phyloP scores from a whole-genome alignment of 2,888 invertebrate genomes.

The Acleris literana region DNA sequence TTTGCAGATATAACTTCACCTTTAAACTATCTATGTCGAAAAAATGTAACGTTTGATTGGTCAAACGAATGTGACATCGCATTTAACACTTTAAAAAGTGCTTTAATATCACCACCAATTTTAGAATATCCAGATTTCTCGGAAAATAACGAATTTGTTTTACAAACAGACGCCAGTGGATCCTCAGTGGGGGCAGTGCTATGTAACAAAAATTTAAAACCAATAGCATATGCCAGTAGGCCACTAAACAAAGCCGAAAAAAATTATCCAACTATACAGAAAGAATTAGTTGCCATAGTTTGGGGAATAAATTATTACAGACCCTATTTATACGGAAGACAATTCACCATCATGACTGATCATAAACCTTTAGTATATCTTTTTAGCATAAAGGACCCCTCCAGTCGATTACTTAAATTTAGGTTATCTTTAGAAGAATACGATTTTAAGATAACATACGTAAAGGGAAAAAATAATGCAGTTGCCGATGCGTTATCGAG shows the following conservation, averaged over 20 bases:
- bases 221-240: conserved; percentile 23
- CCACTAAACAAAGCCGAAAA: conserved; percentile 9
- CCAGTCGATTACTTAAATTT: conserved; percentile 3
- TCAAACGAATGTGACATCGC: not conserved
- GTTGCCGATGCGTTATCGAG: conserved; percentile 9
- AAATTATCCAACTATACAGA: conserved; percentile 21
- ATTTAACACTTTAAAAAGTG: conserved; percentile 13
- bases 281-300: conserved; percentile 15
- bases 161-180: conserved; percentile 11
- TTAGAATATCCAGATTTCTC: conserved; percentile 20
- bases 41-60: conserved; percentile 2
- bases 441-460: not conserved
- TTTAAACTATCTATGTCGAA: conserved; percentile 6
- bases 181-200: conserved; percentile 7
- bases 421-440: not conserved
- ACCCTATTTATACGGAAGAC: conserved; percentile 7
- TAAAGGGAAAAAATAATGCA: not conserved
- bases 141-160: conserved; percentile 8
- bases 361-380: conserved; percentile 7
- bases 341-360: conserved; percentile 2
- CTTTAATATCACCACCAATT: conserved; percentile 14
- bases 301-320: conserved; percentile 8
- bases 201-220: conserved; percentile 13
- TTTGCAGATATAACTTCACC: conserved; percentile 8
- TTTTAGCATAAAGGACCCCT: conserved; percentile 5